These are phyloP conservation scores for Drosophila hamatofila DNA, from an alignment of 2,888 invertebrate species.

Conservation along the genomic window DNA sequence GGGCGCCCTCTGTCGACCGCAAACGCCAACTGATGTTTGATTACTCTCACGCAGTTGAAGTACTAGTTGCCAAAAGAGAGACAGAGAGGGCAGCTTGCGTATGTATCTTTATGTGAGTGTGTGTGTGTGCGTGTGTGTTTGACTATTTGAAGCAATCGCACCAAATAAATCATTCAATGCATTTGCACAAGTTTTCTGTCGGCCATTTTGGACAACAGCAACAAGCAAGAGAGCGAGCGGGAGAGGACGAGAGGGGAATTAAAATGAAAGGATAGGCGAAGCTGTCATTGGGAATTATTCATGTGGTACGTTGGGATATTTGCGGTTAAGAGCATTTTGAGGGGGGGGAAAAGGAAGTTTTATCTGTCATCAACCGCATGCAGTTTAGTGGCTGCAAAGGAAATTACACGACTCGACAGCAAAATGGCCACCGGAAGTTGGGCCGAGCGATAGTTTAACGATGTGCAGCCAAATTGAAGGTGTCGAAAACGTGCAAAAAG, in stretches of 20 bases:
- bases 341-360: conserved; percentile 30
- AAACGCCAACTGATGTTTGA: conserved; percentile 64
- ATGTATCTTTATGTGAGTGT: neutral
- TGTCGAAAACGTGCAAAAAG: conserved; percentile 32
- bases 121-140: conserved; percentile 12
- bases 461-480: conserved; percentile 39
- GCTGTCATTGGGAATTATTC: conserved; percentile 68
- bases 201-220: conserved; percentile 62
- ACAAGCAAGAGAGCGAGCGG: neutral
- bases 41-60: conserved; percentile 41
- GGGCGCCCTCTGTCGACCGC: conserved; percentile 68
- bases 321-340: conserved; percentile 50
- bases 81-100: neutral
- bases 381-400: conserved; percentile 76
- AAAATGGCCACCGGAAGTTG: conserved; percentile 61
- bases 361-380: conserved; percentile 78
- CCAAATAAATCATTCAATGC: conserved; percentile 79
- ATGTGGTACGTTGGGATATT: conserved; percentile 48
- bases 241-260: neutral
- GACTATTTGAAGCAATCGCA: conserved; percentile 71
- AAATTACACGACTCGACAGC: conserved; percentile 63
- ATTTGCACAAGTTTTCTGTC: conserved; percentile 63
- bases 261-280: conserved; percentile 30
- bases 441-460: conserved; percentile 8
- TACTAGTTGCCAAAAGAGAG: conserved; percentile 8